A percentile compares a stretch with the other conserved stretches of the same genome.
Conservation (phyloP, 2,888 invertebrate species). For the Drosophila macrothrix region DNA sequence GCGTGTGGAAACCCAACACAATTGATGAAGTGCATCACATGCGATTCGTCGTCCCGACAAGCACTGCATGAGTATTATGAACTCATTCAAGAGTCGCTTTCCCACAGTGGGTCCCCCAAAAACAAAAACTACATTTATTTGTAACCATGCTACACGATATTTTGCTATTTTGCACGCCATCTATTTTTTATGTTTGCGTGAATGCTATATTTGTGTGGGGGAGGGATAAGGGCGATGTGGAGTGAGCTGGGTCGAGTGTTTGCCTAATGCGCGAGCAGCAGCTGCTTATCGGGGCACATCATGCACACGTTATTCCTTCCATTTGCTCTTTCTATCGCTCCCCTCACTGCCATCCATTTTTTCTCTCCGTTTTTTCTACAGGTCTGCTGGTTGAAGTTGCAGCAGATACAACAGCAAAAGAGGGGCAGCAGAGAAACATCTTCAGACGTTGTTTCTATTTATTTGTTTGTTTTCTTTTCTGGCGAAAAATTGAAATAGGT, state of each 20-base stretch:
- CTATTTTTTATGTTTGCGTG: conserved; percentile 18
- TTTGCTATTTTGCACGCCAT: conserved; percentile 51
- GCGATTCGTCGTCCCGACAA: conserved; percentile 11
- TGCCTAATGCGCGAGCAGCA: conserved; percentile 45
- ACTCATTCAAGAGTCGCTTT: not conserved
- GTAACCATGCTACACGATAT: conserved; percentile 35
- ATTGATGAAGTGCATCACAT: too few species aligned
- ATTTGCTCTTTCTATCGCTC: not conserved
- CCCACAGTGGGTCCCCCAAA: conserved; percentile 20
- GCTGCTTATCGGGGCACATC: conserved; percentile 55
- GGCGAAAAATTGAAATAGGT: conserved; percentile 35
- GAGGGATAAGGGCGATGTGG: not conserved
- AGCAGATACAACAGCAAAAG: conserved; percentile 32
- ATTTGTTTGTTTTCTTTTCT: conserved; percentile 15
- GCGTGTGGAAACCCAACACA: conserved; percentile 8
- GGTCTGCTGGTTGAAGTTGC: conserved; percentile 49
- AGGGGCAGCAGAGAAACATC: conserved; percentile 9
- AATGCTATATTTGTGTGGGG: not conserved
- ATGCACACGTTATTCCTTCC: conserved; percentile 32
- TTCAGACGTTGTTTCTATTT: conserved; percentile 6
- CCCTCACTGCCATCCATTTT: conserved; percentile 10
- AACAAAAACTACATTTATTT: conserved; percentile 41
- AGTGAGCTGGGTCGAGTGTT: not conserved
- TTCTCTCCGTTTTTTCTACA: conserved; percentile 22
- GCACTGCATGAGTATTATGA: conserved; percentile 2